Conservation (phyloP, 2,888 invertebrate genomes). For the Calameuta filiformis region DNA sequence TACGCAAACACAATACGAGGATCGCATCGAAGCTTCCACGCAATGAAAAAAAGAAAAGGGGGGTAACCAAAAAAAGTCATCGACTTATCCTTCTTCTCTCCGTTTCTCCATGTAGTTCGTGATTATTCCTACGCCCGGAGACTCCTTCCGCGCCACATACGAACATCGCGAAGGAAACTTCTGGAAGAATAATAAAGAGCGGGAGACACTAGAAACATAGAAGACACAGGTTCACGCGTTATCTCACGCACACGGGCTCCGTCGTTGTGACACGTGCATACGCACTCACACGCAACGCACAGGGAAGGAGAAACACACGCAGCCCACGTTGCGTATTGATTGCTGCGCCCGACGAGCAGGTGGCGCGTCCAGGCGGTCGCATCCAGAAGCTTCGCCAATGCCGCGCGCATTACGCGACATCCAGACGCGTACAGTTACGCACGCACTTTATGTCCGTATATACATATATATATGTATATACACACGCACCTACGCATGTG, state of each 20-base stretch:
- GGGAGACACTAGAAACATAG: not conserved
- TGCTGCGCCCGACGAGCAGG: conserved; percentile 33
- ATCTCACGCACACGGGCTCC: conserved; percentile 13
- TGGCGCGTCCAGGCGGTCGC: conserved; percentile 51
- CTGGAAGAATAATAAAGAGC: not conserved
- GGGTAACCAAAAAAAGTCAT: not conserved
- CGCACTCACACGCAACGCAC: conserved; percentile 25
- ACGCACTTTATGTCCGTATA: not conserved
- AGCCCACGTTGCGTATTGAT: conserved; percentile 43
- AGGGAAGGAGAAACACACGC: conserved; percentile 4
- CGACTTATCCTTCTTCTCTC: not conserved
- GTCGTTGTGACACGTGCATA: conserved; percentile 50
- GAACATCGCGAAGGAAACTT: not conserved
- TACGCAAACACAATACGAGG: not conserved
- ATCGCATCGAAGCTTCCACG: too few relatives aligned
- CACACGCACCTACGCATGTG: too few relatives aligned
- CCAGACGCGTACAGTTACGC: not conserved
- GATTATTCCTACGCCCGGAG: not conserved
- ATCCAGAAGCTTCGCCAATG: conserved; percentile 43
- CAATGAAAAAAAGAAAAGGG: too few relatives aligned
- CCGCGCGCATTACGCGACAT: conserved; percentile 32
- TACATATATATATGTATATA: not conserved
- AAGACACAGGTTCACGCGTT: not conserved
- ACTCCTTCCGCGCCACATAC: too few relatives aligned
- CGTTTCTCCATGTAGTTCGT: not conserved